Base-by-base conservation (phyloP, 2,113 vertebrate species). In the Coregonus clupeaformis region DNA sequence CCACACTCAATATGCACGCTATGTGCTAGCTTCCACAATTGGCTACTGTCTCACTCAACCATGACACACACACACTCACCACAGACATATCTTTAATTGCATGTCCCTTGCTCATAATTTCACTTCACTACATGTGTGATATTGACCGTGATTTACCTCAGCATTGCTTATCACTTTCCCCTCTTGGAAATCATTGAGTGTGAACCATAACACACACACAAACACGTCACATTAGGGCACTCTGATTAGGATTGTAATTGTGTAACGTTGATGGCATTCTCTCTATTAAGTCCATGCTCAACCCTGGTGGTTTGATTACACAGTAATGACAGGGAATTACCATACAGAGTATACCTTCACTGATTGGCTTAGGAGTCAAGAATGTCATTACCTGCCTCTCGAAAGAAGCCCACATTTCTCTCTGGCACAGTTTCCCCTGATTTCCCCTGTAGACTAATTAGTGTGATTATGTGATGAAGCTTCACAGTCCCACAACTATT, bases 241-340 rank as follows among this genome's bases (percentile, higher is more conserved):
- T 42, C 52, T 55, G 13, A 20, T 55, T 14, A 20, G 3, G 52
- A 55, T 55, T 55, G 52, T 55, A 18, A 55, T 55, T 55, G 52
- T 55, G 18, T 55, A 18, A 55, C 52, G 6, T 14, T 20, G 20
- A 55, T 55, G 52, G 20, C 52, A 20, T 18, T 55, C 18, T 55
- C 52, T 55, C 52, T 6, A 16, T 55, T 55, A 55, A 55, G 13
- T 55, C 49, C 36, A 36, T 9, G 7, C 36, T 36, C 36, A 42
- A 42, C 36, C 20, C 20, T 20, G 6, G 52, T 55, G 52, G 6
- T 55, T 55, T 55, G 52, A 55, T 55, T 55, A 55, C 36, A 42
- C 36, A 3, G 20, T 14, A 55, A 55, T 55, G 52, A 55, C 52
- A 55, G 52, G 52, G 20, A 64, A 76, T 85, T 76, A 79, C 66